These are phyloP conservation scores for Metacarcinus magister DNA, from an alignment of 2,888 invertebrate genomes.

Conservation along the genomic window DNA sequence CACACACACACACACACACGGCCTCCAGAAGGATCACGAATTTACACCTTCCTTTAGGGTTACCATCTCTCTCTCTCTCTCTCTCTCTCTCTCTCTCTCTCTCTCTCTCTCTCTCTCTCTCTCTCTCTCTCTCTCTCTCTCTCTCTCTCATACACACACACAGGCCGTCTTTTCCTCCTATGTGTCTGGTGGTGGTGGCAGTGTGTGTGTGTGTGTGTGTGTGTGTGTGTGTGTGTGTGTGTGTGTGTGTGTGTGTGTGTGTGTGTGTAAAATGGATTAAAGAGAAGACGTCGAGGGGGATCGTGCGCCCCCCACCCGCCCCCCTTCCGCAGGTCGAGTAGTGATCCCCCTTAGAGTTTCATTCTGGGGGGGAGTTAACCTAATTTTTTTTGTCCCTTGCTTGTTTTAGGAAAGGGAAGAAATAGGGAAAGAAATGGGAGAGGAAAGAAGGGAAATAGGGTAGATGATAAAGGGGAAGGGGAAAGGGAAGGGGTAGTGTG, in stretches of 20 bases:
- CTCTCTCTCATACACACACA: not conserved
- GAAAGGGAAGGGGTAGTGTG: not conserved
- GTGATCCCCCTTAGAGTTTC: not conserved
- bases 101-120: constrained; percentile 26
- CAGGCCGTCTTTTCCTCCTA: not conserved
- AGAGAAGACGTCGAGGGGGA: not conserved
- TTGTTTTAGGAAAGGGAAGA: not conserved
- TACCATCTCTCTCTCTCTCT: not conserved
- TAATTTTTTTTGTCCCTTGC: not conserved
- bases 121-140: constrained; percentile 22
- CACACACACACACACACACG: constrained; percentile 46
- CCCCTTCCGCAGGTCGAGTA: constrained; percentile 3
- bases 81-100: constrained; percentile 26
- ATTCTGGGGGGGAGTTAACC: not conserved
- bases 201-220: constrained; percentile 22
- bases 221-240: constrained; percentile 2
- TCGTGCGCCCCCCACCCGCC: not conserved
- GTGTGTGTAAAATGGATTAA: constrained; percentile 38
- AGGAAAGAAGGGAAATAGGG: not conserved
- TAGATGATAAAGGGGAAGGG: not conserved
- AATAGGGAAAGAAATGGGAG: not conserved
- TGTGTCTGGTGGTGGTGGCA: not conserved
- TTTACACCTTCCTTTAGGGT: not conserved
- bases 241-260: constrained; percentile 58
- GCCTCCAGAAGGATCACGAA: not conserved